These are phyloP conservation scores for Torymus auratus DNA, from an alignment of 2,888 invertebrate genomes.

Conservation along the genomic window DNA sequence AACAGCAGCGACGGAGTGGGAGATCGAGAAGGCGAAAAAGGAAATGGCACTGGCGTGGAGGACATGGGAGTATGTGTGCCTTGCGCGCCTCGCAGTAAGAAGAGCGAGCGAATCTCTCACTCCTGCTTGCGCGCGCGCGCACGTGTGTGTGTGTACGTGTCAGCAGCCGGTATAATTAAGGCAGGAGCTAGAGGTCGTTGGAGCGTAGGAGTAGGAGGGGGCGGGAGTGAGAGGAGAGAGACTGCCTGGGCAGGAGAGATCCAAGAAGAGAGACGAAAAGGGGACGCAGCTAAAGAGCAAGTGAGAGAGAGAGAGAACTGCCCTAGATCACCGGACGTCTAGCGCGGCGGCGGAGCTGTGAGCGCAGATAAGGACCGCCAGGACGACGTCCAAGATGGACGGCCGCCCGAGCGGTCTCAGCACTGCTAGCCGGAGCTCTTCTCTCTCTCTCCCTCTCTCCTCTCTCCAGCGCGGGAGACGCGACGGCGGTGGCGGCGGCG, in stretches of 20 bases:
- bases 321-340: constrained; percentile 77
- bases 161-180: constrained; percentile 68
- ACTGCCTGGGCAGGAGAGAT: constrained; percentile 49
- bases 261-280: constrained; percentile 49
- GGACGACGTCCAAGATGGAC: constrained; percentile 77
- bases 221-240: constrained; percentile 47
- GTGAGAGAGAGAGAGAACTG: constrained; percentile 68
- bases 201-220: constrained; percentile 42
- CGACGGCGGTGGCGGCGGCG: background rate
- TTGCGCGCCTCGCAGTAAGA: too few species aligned
- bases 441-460: constrained; percentile 59
- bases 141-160: constrained; percentile 33
- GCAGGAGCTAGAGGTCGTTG: constrained; percentile 62
- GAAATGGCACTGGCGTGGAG: constrained; percentile 9
- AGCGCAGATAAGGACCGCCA: constrained; percentile 76
- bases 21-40: constrained; percentile 38
- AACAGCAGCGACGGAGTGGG: background rate
- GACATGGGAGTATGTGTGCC: too few species aligned
- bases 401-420: constrained; percentile 73
- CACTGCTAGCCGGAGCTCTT: constrained; percentile 64
- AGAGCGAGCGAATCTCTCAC: constrained; percentile 1
- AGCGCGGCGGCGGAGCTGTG: constrained; percentile 74
- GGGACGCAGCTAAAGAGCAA: constrained; percentile 57
- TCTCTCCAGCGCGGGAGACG: constrained; percentile 17
- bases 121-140: background rate